Evolutionary conservation across 2,797 vertebrate genomes (phyloP).

Genomic region (Pangasius krempfi): DNA sequence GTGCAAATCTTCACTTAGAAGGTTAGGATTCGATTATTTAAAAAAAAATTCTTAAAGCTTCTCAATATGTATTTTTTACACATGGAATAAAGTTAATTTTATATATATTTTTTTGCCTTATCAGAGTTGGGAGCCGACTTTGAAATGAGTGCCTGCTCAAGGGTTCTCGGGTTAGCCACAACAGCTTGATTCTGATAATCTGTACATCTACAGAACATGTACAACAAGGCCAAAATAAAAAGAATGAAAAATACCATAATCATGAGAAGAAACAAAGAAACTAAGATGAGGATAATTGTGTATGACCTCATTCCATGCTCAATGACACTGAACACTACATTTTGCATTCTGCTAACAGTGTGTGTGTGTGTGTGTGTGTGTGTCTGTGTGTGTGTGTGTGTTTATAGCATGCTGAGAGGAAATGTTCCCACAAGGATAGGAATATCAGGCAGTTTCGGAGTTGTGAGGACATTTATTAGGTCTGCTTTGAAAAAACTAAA

Average conservation of each 20-base stretch:
- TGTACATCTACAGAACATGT: neutral
- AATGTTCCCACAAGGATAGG: neutral
- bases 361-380: constrained; percentile 10
- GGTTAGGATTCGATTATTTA: neutral
- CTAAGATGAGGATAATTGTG: neutral
- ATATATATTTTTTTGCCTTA: neutral
- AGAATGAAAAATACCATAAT: neutral
- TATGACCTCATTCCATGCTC: neutral
- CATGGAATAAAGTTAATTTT: neutral
- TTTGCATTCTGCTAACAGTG: neutral
- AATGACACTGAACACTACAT: neutral
- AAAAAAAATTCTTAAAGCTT: neutral
- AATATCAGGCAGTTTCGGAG: neutral
- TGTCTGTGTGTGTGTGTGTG: neutral
- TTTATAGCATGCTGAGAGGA: neutral
- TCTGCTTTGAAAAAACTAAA: neutral
- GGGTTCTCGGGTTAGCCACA: neutral
- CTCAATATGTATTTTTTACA: neutral
- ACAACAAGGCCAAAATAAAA: neutral
- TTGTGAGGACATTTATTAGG: neutral
- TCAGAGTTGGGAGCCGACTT: neutral
- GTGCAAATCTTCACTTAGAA: neutral
- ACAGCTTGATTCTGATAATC: neutral
- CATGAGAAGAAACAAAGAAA: neutral
- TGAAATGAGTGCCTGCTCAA: neutral